A percentile compares a stretch with the other conserved stretches of the same genome.
Conservation (phyloP, 2,888 invertebrate species). For the Herminia tarsipennalis region DNA sequence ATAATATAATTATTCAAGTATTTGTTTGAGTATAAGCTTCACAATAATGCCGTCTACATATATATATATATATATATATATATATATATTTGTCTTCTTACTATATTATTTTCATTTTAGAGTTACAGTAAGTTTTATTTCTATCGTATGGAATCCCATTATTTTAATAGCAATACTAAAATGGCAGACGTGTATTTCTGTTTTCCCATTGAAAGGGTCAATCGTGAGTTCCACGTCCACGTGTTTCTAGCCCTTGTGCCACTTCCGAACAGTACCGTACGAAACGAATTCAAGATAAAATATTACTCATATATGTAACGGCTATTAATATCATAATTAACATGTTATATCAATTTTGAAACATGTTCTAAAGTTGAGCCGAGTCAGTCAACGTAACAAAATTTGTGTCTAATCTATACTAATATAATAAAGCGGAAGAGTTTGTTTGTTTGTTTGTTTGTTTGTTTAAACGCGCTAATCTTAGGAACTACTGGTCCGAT, state of each 20-base stretch:
- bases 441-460: too few relatives aligned
- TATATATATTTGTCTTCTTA: too few relatives aligned
- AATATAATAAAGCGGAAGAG: too few relatives aligned
- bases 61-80: too few relatives aligned
- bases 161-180: not conserved
- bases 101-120: too few relatives aligned
- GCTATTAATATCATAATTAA: constrained; percentile 16
- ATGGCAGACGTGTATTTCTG: constrained; percentile 1
- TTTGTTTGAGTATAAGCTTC: too few relatives aligned
- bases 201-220: constrained; percentile 10
- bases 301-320: constrained; percentile 1
- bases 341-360: constrained; percentile 20
- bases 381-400: constrained; percentile 28
- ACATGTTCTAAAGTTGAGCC: not conserved
- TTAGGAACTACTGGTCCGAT: too few relatives aligned
- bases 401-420: constrained; percentile 11
- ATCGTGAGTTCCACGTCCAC: constrained; percentile 3
- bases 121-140: not conserved
- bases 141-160: not conserved
- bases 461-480: too few relatives aligned
- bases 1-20: too few relatives aligned
- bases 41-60: too few relatives aligned
- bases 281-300: not conserved
- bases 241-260: constrained; percentile 4
- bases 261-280: constrained; percentile 10